Conservation (phyloP, 2,113 vertebrate genomes). For the Columba janthina region DNA sequence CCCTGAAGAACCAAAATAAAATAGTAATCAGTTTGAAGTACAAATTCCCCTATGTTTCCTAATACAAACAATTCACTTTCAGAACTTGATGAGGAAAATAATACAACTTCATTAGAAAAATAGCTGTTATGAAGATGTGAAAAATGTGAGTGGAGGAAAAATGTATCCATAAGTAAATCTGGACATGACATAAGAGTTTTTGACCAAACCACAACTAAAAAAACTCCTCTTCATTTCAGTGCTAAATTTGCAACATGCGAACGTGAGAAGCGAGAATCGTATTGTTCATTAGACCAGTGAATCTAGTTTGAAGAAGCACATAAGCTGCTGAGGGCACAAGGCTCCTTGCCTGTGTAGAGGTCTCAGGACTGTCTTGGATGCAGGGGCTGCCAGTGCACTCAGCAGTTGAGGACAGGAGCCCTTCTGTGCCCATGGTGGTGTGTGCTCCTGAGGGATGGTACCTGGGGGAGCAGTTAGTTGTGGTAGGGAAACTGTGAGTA, state of each 20-base stretch:
- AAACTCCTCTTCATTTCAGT: not conserved
- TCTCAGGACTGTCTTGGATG: not conserved
- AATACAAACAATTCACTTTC: not conserved
- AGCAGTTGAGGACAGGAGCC: not conserved
- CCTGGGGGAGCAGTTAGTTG: not conserved
- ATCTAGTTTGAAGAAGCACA: not conserved
- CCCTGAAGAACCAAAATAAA: not conserved
- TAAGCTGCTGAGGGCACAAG: not conserved
- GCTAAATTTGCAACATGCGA: not conserved
- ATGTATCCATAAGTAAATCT: not conserved
- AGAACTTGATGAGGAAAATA: not conserved
- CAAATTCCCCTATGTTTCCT: not conserved
- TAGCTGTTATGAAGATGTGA: not conserved
- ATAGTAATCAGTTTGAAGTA: not conserved
- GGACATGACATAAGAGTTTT: rapidly evolving
- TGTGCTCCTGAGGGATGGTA: not conserved
- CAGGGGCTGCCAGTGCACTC: too few relatives aligned
- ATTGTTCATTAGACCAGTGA: not conserved
- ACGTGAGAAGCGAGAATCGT: not conserved
- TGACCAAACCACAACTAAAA: not conserved
- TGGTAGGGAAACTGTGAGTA: not conserved
- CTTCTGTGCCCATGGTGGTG: not conserved
- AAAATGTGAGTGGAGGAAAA: not conserved
- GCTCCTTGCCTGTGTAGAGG: not conserved
- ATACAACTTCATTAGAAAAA: not conserved